These are phyloP conservation scores for Brachionus plicatilis DNA, from an alignment of 1,140 invertebrate genomes.

Conservation along the genomic window DNA sequence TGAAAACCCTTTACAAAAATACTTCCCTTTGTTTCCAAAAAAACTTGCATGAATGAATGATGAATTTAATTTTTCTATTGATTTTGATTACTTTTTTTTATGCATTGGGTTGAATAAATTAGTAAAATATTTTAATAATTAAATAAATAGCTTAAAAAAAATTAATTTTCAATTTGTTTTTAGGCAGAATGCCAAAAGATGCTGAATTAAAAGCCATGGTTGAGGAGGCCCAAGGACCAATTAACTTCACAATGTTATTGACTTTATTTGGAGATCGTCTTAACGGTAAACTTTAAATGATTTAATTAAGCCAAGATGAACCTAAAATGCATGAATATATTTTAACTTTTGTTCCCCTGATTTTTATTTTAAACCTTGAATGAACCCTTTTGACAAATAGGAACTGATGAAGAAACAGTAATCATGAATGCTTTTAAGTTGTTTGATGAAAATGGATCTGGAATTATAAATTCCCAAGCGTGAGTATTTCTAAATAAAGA, in stretches of 20 bases:
- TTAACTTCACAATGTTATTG: constrained; percentile 89
- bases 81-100: no score
- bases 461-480: constrained; percentile 37
- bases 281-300: constrained; percentile 30
- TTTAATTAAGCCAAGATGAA: neutral
- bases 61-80: no score
- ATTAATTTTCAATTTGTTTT: neutral
- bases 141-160: no score
- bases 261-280: constrained; percentile 73
- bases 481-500: neutral
- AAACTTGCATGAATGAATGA: no score
- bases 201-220: constrained; percentile 87
- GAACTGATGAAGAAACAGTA: constrained; percentile 89
- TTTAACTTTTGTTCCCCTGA: neutral
- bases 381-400: constrained; percentile 49
- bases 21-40: no score
- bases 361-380: neutral
- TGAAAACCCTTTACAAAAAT: no score
- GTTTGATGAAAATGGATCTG: constrained; percentile 87
- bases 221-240: constrained; percentile 77
- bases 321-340: neutral
- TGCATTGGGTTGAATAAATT: no score
- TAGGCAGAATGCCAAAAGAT: constrained; percentile 70
- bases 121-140: no score
- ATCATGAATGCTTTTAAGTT: constrained; percentile 94